phyloP scores from a whole-genome alignment of 2,888 invertebrate genomes.

The Sarcophaga caerulescens region DNA sequence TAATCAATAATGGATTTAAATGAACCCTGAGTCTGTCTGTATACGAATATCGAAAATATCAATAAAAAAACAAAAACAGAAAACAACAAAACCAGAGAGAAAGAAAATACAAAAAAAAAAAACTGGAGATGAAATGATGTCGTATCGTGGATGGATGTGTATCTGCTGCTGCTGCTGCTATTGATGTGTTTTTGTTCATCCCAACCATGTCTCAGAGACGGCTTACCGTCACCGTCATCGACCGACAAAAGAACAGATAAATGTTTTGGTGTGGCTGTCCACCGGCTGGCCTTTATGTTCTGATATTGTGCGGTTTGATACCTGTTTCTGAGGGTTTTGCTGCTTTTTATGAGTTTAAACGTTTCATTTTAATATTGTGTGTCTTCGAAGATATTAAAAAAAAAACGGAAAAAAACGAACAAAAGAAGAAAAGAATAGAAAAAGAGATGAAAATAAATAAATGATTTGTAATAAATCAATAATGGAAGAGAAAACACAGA shows the following conservation, averaged over 20 bases:
- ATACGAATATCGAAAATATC: neutral
- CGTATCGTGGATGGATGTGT: slow-evolving; percentile 34
- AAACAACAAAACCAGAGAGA: neutral
- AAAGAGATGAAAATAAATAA: slow-evolving; percentile 3
- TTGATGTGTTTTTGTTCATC: neutral
- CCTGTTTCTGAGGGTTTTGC: slow-evolving; percentile 48
- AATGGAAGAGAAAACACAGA: slow-evolving; percentile 30
- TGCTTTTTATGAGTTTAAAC: slow-evolving; percentile 45
- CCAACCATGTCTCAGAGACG: neutral
- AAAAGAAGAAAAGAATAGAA: neutral
- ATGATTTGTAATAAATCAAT: slow-evolving; percentile 64
- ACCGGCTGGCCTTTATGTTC: neutral
- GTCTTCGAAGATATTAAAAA: slow-evolving; percentile 18
- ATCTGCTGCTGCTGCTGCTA: neutral
- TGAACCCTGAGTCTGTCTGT: neutral
- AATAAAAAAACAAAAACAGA: neutral
- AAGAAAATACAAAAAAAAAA: neutral
- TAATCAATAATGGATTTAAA: slow-evolving; percentile 57
- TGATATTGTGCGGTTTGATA: slow-evolving; percentile 25
- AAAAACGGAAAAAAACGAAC: neutral
- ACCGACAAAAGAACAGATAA: neutral
- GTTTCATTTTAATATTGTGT: slow-evolving; percentile 48
- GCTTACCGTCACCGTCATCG: neutral
- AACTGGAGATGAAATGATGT: slow-evolving; percentile 18
- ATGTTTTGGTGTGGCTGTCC: neutral